These are phyloP conservation scores for Phrynosoma blainvillii DNA, from an alignment of 2,113 vertebrate genomes.

Conservation along the genomic window DNA sequence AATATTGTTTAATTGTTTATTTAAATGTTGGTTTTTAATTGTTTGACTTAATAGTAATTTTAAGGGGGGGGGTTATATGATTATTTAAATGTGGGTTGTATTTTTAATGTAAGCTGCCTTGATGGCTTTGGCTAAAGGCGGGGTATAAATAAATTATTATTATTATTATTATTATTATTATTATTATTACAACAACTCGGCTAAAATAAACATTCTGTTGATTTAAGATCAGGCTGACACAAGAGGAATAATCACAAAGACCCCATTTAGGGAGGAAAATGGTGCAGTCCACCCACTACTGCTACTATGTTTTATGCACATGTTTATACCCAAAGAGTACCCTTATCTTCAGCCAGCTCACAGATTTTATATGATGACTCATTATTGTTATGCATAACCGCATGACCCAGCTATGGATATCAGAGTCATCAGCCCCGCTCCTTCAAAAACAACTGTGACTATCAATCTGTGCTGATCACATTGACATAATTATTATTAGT, in stretches of 20 bases:
- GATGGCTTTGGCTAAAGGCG: no score
- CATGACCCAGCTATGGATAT: not conserved
- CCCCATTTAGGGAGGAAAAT: constrained; percentile 39
- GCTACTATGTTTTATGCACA: not conserved
- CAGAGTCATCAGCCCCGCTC: not conserved
- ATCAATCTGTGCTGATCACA: not conserved
- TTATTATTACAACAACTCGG: not conserved
- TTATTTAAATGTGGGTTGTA: no score
- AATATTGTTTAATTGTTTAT: no score
- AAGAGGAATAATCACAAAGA: constrained; percentile 32
- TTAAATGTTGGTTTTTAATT: no score
- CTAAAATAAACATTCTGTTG: constrained; percentile 18
- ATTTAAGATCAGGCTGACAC: constrained; percentile 32
- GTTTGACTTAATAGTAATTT: no score
- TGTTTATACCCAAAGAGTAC: not conserved
- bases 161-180: no score
- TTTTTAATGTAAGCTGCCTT: no score
- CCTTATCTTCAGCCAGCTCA: not conserved
- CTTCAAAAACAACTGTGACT: not conserved
- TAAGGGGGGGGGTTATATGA: no score
- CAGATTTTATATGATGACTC: not conserved
- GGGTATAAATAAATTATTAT: no score
- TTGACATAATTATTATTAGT: not conserved
- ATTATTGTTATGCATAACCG: not conserved
- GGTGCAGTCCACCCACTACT: not conserved